Percentiles rank a stretch among this genome's conserved stretches.
Conservation (phyloP, 2,113 vertebrate genomes). For the Psilopsiagon aurifrons region DNA sequence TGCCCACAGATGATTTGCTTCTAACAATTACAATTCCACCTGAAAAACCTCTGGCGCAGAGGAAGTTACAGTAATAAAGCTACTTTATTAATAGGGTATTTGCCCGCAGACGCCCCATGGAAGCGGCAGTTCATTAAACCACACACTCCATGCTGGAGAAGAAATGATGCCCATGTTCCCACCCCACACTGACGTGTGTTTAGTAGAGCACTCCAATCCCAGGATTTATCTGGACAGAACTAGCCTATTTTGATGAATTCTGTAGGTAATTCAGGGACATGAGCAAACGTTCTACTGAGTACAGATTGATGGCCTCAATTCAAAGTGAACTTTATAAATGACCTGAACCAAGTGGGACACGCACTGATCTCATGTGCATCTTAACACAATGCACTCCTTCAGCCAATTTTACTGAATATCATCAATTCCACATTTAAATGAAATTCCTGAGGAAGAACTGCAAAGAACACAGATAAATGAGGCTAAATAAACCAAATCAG, state of each 20-base stretch:
- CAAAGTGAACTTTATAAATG: slow-evolving; percentile 27
- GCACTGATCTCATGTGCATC: not conserved
- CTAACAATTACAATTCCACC: not conserved
- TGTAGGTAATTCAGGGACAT: slow-evolving; percentile 7
- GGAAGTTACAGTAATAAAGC: not conserved
- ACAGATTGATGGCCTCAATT: slow-evolving; percentile 40
- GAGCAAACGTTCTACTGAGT: not conserved
- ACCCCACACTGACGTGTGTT: not conserved
- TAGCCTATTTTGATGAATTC: not conserved
- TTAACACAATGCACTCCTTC: not conserved
- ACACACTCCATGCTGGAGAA: accelerated
- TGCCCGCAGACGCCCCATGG: not conserved
- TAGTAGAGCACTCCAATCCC: not conserved
- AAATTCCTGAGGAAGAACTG: slow-evolving; percentile 54
- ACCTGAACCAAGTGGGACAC: slow-evolving; percentile 31
- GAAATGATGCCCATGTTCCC: not conserved
- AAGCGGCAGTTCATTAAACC: not conserved
- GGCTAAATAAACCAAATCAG: slow-evolving; percentile 58
- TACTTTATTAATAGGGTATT: not conserved
- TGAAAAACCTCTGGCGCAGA: not conserved
- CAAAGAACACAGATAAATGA: slow-evolving; percentile 49
- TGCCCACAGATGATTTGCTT: not conserved
- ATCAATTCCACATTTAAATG: slow-evolving; percentile 49
- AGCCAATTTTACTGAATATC: not conserved
- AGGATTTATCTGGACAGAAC: not conserved